Evolutionary conservation across 2,797 vertebrate species (phyloP).

Genomic region (Toxotes lorentzi): DNA sequence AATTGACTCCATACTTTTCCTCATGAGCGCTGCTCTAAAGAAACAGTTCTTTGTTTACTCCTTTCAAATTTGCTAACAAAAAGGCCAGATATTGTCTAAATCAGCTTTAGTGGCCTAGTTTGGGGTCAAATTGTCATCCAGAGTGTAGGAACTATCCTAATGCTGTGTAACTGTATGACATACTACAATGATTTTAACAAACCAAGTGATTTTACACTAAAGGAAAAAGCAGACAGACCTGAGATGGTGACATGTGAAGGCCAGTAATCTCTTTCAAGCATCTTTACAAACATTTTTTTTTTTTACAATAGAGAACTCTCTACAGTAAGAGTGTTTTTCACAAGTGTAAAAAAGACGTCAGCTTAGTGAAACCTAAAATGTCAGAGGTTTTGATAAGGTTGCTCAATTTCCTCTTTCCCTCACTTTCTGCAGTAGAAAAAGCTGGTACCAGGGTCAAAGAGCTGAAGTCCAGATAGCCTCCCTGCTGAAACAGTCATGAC

Average conservation of each 20-base stretch:
- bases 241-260: not conserved
- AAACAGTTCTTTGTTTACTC: not conserved
- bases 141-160: not conserved
- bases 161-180: not conserved
- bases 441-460: not conserved
- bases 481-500: not conserved
- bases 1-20: slow-evolving; percentile 4
- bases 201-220: too few species aligned
- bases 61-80: not conserved
- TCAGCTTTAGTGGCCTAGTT: not conserved
- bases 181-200: not conserved
- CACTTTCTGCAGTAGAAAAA: not conserved
- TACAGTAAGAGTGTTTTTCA: not conserved
- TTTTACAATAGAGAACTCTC: not conserved
- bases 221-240: not conserved
- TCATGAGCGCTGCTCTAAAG: not conserved
- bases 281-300: not conserved
- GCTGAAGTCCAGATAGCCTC: not conserved
- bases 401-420: not conserved
- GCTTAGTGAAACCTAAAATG: not conserved
- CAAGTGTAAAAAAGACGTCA: not conserved
- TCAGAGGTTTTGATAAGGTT: not conserved
- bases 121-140: not conserved
- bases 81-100: not conserved
- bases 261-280: not conserved